Conservation (phyloP, 2,113 vertebrate genomes). For the Talpa occidentalis region DNA sequence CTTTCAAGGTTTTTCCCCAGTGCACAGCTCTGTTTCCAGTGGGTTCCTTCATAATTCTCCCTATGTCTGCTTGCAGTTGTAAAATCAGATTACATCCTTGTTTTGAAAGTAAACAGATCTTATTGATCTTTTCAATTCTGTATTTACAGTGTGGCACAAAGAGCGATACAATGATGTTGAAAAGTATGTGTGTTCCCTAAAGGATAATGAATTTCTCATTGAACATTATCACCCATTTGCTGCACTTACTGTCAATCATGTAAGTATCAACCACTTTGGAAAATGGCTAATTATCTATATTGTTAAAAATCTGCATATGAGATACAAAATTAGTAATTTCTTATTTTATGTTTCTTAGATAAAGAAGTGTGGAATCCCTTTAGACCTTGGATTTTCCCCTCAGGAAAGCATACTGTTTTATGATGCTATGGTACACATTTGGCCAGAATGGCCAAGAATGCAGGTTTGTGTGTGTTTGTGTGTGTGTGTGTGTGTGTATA, state of each 20-base stretch:
- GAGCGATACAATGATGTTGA: conserved; percentile 85
- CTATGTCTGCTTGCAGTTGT: background rate
- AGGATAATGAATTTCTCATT: conserved; percentile 60
- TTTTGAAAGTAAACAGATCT: background rate
- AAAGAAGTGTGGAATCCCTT: conserved; percentile 80
- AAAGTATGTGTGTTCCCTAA: conserved; percentile 81
- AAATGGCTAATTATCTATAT: background rate
- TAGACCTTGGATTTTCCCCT: conserved; percentile 81
- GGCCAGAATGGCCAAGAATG: conserved; percentile 72
- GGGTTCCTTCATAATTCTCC: background rate
- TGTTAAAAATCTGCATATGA: background rate
- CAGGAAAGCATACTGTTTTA: conserved; percentile 81
- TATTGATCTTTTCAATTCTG: background rate
- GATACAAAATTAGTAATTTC: background rate
- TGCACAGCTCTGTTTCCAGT: background rate
- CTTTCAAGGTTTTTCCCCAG: background rate
- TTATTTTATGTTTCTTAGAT: conserved; percentile 69
- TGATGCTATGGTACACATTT: conserved; percentile 78
- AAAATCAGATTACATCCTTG: background rate
- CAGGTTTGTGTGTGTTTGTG: background rate
- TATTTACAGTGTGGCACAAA: conserved; percentile 78
- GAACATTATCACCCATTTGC: conserved; percentile 82
- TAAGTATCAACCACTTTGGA: conserved; percentile 67
- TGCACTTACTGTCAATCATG: conserved; percentile 80
- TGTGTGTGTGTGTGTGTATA: too few species aligned